Evolutionary conservation across 1,140 invertebrate species (phyloP), one percentile per base, ranked within the genome.

Genomic region (Drepana arcuata): DNA sequence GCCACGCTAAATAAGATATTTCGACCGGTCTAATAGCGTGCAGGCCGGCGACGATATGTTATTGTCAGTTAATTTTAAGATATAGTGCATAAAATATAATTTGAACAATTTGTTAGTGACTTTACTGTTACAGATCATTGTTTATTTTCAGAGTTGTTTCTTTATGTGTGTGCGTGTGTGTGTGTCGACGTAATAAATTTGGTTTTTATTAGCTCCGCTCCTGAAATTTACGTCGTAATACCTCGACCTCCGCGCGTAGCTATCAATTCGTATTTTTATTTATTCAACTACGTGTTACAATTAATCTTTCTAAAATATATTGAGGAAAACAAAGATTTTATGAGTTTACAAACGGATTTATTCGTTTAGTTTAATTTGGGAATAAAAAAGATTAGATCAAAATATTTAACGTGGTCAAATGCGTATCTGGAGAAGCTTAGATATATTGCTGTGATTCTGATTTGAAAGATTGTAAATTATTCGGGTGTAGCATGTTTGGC

Each of bases 11-110:
- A 72, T 72, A 68, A 69, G 50, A 61, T 59, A 63, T 53, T 45
- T 42, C 28, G 36, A 43, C 46, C 60, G 52, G 50, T 48, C 55
- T 61, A 69, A 60, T 67, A 57, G 59, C 41, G 34, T 33, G 42
- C 56, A 59, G 48, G 48, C 49, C 25, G 35, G 42, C 51, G 46
- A 60, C 61, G 56, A 62, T 73, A 54, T 66, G 62, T 74, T 74
- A 70, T 70, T 70, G 70, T 72, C 72, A 73, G 52, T 64, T 63
- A 56, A 70, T n/a, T 72, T 64, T 67, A 68, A 58, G 61, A 62
- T 56, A 55, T 53, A 40, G 46, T 34, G 57, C 54, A 63, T 66
- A n/a, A 68, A 71, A 64, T 70, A 52, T 53, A 46, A 65, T 65
- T 54, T 48, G 35, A 60, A 45, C 59, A 54, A 56, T 65, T 70